These are phyloP conservation scores for Norana najaformis DNA, from an alignment of 2,888 invertebrate species.

Conservation along the genomic window DNA sequence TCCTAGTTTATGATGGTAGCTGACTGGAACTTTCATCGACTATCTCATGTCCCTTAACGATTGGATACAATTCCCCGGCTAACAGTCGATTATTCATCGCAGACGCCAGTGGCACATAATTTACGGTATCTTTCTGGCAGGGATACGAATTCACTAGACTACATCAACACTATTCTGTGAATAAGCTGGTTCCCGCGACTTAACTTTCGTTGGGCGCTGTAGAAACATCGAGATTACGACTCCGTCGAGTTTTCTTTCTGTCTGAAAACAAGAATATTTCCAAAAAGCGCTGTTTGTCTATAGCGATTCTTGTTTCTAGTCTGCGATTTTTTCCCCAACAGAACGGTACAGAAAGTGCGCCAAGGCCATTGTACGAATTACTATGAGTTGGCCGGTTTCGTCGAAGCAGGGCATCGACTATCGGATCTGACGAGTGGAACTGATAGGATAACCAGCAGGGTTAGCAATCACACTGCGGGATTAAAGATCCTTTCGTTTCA, in stretches of 20 bases:
- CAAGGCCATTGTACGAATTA: background rate
- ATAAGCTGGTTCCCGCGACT: too few relatives aligned
- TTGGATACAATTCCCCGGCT: too few relatives aligned
- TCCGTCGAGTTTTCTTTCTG: background rate
- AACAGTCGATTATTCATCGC: too few relatives aligned
- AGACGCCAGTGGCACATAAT: background rate
- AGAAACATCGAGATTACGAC: too few relatives aligned
- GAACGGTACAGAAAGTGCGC: background rate
- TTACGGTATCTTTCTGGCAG: background rate
- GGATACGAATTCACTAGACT: background rate
- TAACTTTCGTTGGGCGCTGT: too few relatives aligned
- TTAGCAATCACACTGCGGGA: background rate
- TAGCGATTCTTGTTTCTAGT: background rate
- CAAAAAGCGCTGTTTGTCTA: background rate
- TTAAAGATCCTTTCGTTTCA: background rate
- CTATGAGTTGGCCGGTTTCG: background rate
- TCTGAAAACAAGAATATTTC: background rate
- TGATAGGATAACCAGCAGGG: background rate
- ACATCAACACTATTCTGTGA: too few relatives aligned
- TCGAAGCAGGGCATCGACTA: background rate
- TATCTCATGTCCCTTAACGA: too few relatives aligned
- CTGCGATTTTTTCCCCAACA: background rate
- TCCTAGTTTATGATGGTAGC: too few relatives aligned
- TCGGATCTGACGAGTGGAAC: background rate
- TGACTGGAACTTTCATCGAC: too few relatives aligned